Evolutionary conservation across 2,797 vertebrate genomes (phyloP), one percentile per base, ranked within the genome.

Genomic region (Adrianichthys oophorus): DNA sequence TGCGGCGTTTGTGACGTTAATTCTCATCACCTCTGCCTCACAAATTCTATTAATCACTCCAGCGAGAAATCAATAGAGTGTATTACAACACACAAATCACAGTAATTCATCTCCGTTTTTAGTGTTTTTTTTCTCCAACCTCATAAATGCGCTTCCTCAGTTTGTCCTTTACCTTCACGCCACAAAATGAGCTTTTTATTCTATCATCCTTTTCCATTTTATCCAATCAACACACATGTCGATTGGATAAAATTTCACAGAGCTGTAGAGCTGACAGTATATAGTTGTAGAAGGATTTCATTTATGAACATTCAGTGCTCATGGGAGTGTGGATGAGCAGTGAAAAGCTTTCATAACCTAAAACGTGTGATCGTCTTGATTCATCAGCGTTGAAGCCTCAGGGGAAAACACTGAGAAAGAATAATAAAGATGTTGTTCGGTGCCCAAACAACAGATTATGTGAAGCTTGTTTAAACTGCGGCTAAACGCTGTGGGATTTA

Each of bases 11-110:
- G 62, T 65, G 66, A 54, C 26, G 42, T 75, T 78, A 85, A 78
- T 76, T 73, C 80, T 85, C 78, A 75, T 88, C 87, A 83, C 79
- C 65, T 76, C 75, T 76, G 72, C 79, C 56, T 82, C 74, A 60
- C 85, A 78, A 82, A 83, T 77, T 84, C 78, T 79, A 85, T 85
- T 82, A 82, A 87, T 90, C 78, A 83, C 70, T 68, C 41, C 71
- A 66, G 79, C 58, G 76, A 83, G 80, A 76, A 87, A 87, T 89
- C 87, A 86, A 85, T 88, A 85, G 74, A 65, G 76, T 83, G 74
- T 62, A 74, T 76, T 79, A 84, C 68, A 62, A 74, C 77, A 70
- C 63, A 56, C 75, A 78, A 68, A 78, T 87, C 74, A 70, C 74
- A 74, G 71, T 70, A 68, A 82, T 85, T 85, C 63, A 85, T 84